Percentiles rank a stretch among this genome's conserved stretches.
Conservation (phyloP, 2,797 vertebrate genomes). For the Harpagifer antarcticus region DNA sequence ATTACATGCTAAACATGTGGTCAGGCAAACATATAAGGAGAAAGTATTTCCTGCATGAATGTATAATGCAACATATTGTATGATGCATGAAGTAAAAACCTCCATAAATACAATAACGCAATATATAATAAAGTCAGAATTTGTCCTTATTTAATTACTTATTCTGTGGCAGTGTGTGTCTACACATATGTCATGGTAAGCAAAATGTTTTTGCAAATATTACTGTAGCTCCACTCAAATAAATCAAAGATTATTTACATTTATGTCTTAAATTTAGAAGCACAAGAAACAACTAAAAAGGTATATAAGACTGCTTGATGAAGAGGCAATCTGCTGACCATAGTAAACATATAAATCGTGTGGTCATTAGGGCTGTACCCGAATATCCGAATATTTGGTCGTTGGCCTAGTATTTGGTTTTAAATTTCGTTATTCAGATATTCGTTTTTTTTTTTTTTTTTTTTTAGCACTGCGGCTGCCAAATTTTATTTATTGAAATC, state of each 20-base stretch:
- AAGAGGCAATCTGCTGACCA: neutral
- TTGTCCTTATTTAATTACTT: slow-evolving; percentile 76
- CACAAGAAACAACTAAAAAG: neutral
- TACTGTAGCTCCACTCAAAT: slow-evolving; percentile 3
- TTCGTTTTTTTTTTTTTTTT: no score
- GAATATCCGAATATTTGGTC: no score
- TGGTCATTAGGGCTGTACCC: neutral
- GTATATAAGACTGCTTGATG: neutral
- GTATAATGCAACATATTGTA: slow-evolving; percentile 33
- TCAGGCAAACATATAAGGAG: slow-evolving; percentile 16
- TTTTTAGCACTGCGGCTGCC: no score
- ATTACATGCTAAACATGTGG: slow-evolving; percentile 48
- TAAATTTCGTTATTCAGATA: no score
- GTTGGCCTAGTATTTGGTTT: no score
- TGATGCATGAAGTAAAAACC: slow-evolving; percentile 49
- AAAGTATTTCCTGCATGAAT: slow-evolving; percentile 13
- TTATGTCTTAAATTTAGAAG: slow-evolving; percentile 30
- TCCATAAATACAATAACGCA: slow-evolving; percentile 44
- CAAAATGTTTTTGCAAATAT: slow-evolving; percentile 22
- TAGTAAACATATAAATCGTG: neutral
- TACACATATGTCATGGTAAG: slow-evolving; percentile 51
- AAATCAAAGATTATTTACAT: slow-evolving; percentile 41
- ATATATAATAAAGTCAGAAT: slow-evolving; percentile 40
- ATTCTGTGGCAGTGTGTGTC: slow-evolving; percentile 41
- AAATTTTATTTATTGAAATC: no score